These are phyloP conservation scores for Polyommatus icarus DNA, from an alignment of 2,888 invertebrate species.

Conservation along the genomic window DNA sequence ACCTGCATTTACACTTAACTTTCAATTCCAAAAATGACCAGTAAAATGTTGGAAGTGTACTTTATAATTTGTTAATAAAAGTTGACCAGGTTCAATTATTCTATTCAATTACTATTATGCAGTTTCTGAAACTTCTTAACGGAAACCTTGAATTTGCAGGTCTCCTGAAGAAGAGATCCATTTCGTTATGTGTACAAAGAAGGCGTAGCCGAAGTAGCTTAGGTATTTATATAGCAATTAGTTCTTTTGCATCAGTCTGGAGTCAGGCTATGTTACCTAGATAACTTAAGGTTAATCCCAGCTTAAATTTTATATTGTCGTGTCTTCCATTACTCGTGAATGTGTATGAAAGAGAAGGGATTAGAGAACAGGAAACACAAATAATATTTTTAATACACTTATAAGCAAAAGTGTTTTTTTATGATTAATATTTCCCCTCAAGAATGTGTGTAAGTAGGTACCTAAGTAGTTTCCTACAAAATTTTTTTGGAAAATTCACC, in stretches of 20 bases:
- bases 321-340: no score
- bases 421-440: no score
- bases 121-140: not conserved
- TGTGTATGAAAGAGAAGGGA: no score
- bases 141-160: conserved; percentile 15
- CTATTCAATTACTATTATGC: not conserved
- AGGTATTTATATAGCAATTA: not conserved
- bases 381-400: no score
- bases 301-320: no score
- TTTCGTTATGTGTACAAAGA: conserved; percentile 14
- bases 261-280: not conserved
- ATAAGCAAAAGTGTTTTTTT: no score
- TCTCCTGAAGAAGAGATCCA: not conserved
- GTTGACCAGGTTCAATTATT: not conserved
- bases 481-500: no score
- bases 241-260: not conserved
- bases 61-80: not conserved
- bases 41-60: not conserved
- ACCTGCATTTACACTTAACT: not conserved
- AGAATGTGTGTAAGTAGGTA: no score
- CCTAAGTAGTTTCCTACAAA: no score
- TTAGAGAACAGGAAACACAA: no score
- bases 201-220: conserved; percentile 18
- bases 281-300: no score
- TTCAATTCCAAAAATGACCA: not conserved